Conservation (phyloP, 1,140 invertebrate species). For the Heliconius hermathena region DNA sequence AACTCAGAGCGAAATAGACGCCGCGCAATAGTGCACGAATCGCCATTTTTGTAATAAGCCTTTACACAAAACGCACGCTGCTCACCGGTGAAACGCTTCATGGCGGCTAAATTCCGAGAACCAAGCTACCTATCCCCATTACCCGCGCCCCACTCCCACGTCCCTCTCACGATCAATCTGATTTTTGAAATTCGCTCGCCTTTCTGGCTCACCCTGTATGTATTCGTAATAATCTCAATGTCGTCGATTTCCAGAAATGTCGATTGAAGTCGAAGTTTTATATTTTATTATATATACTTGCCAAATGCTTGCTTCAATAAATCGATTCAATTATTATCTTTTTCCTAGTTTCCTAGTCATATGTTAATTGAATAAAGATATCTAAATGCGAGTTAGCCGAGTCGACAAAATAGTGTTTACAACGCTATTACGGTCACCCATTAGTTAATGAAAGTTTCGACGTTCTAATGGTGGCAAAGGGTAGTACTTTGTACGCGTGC, state of each 20-base stretch:
- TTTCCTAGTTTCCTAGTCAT: not conserved
- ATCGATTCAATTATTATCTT: not conserved
- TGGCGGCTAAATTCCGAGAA: too few species aligned
- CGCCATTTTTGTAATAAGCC: too few species aligned
- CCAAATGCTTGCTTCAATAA: not conserved
- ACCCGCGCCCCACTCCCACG: too few species aligned
- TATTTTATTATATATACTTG: too few species aligned
- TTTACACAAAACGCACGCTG: too few species aligned
- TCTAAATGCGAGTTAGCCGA: constrained; percentile 27
- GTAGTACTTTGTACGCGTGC: constrained; percentile 28
- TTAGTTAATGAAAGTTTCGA: constrained; percentile 35
- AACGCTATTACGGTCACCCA: constrained; percentile 32
- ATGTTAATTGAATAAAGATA: constrained; percentile 21
- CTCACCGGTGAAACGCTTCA: too few species aligned
- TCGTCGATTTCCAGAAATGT: not conserved
- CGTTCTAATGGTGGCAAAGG: constrained; percentile 31
- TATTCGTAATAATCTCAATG: not conserved
- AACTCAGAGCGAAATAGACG: too few species aligned
- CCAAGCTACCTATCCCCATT: too few species aligned
- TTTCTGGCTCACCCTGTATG: too few species aligned
- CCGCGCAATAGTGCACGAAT: too few species aligned
- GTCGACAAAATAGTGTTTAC: constrained; percentile 22
- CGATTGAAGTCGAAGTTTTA: not conserved
- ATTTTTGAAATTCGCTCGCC: too few species aligned
- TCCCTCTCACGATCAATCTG: too few species aligned